Conservation (phyloP, 2,888 invertebrate genomes). For the Minunthozetes semirufus region DNA sequence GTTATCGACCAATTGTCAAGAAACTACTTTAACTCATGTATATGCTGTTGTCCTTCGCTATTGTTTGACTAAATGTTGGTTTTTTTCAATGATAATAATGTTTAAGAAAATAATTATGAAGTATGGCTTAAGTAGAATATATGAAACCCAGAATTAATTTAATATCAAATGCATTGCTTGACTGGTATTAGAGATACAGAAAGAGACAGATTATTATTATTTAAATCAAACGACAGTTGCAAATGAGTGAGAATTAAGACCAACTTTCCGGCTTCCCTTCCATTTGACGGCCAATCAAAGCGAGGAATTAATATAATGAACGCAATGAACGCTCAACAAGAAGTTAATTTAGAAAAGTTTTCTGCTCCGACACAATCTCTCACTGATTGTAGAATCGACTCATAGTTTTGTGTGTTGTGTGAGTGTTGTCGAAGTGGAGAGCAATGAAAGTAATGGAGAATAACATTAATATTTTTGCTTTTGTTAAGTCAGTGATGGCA, state of each 20-base stretch:
- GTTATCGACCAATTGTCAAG: not conserved
- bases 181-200: not conserved
- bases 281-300: slow-evolving; percentile 5
- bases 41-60: slow-evolving; percentile 15
- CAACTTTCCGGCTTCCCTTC: not conserved
- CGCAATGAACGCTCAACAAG: slow-evolving; percentile 13
- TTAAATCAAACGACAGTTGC: not conserved
- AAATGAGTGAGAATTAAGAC: slow-evolving; percentile 12
- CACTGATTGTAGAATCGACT: not conserved
- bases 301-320: slow-evolving; percentile 1
- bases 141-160: slow-evolving; percentile 16
- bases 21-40: not conserved
- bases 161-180: not conserved
- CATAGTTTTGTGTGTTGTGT: not conserved
- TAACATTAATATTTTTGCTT: slow-evolving; percentile 27
- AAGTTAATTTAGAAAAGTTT: slow-evolving; percentile 8
- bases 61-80: slow-evolving; percentile 23
- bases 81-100: slow-evolving; percentile 3
- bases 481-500: not conserved
- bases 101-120: not conserved
- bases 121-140: not conserved
- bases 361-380: not conserved
- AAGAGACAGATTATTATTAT: not conserved
- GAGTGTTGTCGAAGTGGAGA: not conserved
- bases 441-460: not conserved